A percentile compares a stretch with the other conserved stretches of the same genome.
Evolutionary conservation across 2,888 invertebrate species (phyloP).

Genomic region (Tenthredo livida): DNA sequence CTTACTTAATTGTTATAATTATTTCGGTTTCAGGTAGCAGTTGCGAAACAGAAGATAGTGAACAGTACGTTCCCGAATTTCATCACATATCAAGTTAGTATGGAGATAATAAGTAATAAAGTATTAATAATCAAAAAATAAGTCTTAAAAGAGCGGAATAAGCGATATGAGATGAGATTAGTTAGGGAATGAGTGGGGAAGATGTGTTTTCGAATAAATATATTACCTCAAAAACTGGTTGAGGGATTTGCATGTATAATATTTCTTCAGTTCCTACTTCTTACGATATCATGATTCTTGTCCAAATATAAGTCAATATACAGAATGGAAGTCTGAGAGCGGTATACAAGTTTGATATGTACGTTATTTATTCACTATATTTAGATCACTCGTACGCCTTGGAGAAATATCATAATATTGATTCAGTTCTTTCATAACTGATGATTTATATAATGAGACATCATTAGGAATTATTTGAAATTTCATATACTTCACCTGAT

Average conservation of each 20-base stretch:
- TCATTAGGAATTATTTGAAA: too few relatives aligned
- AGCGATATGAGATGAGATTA: background rate
- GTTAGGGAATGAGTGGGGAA: background rate
- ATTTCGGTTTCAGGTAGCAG: slow-evolving; percentile 77
- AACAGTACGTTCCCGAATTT: slow-evolving; percentile 80
- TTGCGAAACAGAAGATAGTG: slow-evolving; percentile 80
- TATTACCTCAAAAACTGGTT: background rate
- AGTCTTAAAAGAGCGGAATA: background rate
- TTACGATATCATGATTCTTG: background rate
- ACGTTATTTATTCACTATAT: background rate
- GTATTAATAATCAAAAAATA: background rate
- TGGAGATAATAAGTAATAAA: background rate
- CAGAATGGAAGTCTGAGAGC: background rate
- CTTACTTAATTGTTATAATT: background rate
- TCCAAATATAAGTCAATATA: background rate
- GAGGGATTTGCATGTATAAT: background rate
- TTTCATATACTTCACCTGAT: too few relatives aligned
- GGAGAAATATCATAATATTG: too few relatives aligned
- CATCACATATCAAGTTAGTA: slow-evolving; percentile 69
- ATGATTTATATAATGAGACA: too few relatives aligned
- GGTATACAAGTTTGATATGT: background rate
- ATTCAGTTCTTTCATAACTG: too few relatives aligned
- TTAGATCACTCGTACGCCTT: background rate
- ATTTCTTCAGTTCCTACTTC: background rate
- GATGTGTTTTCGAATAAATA: background rate